phyloP scores from a whole-genome alignment of 2,113 vertebrate species.

The Circaetus cinerascens region DNA sequence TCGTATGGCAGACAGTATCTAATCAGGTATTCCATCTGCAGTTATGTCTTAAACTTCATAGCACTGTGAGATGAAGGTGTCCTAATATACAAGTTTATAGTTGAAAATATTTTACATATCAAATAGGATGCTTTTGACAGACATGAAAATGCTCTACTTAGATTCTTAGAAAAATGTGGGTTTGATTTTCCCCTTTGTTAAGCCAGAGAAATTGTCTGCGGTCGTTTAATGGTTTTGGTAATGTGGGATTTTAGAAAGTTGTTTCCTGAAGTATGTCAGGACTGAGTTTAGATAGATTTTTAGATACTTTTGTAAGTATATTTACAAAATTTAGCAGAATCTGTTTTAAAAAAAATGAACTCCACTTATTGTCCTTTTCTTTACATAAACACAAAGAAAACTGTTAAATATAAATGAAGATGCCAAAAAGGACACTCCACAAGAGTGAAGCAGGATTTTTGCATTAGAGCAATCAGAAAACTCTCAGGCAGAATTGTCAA shows the following conservation, averaged over 20 bases:
- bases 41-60: not conserved
- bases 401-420: not conserved
- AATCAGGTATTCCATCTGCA: not conserved
- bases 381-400: not conserved
- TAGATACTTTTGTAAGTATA: not conserved
- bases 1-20: not conserved
- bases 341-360: not conserved
- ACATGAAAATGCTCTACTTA: not conserved
- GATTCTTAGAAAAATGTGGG: not conserved
- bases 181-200: not conserved
- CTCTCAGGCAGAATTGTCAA: not conserved
- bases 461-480: not conserved
- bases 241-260: not conserved
- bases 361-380: not conserved
- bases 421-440: not conserved
- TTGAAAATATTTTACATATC: not conserved
- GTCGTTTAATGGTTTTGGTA: not conserved
- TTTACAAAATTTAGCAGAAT: not conserved
- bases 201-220: not conserved
- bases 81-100: not conserved
- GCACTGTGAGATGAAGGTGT: not conserved
- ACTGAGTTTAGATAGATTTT: not conserved
- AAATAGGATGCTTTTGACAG: not conserved
- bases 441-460: not conserved
- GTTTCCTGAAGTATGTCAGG: not conserved